phyloP scores from a whole-genome alignment of 2,888 invertebrate genomes.

The Theodoxus fluviatilis region DNA sequence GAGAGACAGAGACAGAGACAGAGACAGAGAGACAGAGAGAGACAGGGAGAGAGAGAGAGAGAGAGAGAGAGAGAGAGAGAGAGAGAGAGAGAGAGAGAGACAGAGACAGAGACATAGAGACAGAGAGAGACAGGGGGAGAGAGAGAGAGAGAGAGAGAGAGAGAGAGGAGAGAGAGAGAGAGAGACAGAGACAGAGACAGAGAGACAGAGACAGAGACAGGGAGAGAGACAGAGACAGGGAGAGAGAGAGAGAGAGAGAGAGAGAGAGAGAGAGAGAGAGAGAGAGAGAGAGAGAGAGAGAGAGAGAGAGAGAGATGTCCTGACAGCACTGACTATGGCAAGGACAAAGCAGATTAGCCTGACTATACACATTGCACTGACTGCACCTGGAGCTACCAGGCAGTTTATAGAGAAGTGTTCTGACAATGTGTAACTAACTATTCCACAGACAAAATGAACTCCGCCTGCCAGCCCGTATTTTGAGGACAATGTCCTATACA shows the following conservation, averaged over 20 bases:
- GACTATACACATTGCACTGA: not conserved
- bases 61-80: not conserved
- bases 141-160: too few species aligned
- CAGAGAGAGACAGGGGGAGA: not conserved
- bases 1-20: not conserved
- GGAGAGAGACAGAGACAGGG: not conserved
- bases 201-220: not conserved
- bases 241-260: not conserved
- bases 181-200: not conserved
- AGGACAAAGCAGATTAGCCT: not conserved
- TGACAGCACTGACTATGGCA: not conserved
- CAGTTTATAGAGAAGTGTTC: too few species aligned
- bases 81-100: not conserved
- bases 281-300: conserved; percentile 12
- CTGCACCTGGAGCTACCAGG: too few species aligned
- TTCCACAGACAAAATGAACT: too few species aligned
- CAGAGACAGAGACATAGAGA: conserved; percentile 1
- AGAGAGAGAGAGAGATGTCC: not conserved
- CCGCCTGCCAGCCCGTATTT: too few species aligned
- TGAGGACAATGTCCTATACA: too few species aligned
- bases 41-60: not conserved
- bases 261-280: not conserved
- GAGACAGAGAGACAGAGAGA: not conserved
- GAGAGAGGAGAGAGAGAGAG: too few species aligned
- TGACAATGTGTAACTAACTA: too few species aligned